Evolutionary conservation across 1,140 invertebrate species (phyloP).

Genomic region (Ericerus pela): DNA sequence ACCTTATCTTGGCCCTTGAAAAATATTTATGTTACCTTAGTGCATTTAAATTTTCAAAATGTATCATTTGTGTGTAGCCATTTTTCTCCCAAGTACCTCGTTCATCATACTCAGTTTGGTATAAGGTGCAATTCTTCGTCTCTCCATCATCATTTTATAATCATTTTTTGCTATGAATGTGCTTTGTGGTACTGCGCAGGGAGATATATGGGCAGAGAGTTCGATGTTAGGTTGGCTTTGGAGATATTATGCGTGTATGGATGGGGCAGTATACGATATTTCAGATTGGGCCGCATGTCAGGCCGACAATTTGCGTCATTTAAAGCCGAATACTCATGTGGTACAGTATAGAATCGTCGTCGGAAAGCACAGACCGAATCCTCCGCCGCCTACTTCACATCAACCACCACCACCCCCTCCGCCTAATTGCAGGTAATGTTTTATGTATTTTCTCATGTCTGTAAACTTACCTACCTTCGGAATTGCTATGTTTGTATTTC

Average conservation of each 20-base stretch:
- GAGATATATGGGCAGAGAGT: slow-evolving; percentile 90
- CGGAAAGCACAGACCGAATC: slow-evolving; percentile 38
- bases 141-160: too few relatives aligned
- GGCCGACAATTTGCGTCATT: slow-evolving; percentile 60
- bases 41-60: too few relatives aligned
- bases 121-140: too few relatives aligned
- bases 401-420: slow-evolving; percentile 14
- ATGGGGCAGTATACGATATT: slow-evolving; percentile 82
- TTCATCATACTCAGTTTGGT: too few relatives aligned
- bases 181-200: slow-evolving; percentile 38
- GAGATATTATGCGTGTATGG: slow-evolving; percentile 94
- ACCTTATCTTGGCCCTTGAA: too few relatives aligned
- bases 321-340: slow-evolving; percentile 72
- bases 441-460: slow-evolving; percentile 13
- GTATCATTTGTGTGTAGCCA: too few relatives aligned
- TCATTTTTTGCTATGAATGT: too few relatives aligned
- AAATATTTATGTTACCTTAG: too few relatives aligned
- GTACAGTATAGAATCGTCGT: slow-evolving; percentile 85
- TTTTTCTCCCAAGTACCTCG: too few relatives aligned
- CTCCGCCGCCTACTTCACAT: slow-evolving; percentile 29
- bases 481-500: slow-evolving; percentile 16
- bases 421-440: not conserved
- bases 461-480: slow-evolving; percentile 4
- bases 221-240: slow-evolving; percentile 70
- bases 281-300: slow-evolving; percentile 92